Evolutionary conservation across 2,797 vertebrate species (phyloP), one percentile per base, ranked within the genome.

Genomic region (Chaetophractus vellerosus): DNA sequence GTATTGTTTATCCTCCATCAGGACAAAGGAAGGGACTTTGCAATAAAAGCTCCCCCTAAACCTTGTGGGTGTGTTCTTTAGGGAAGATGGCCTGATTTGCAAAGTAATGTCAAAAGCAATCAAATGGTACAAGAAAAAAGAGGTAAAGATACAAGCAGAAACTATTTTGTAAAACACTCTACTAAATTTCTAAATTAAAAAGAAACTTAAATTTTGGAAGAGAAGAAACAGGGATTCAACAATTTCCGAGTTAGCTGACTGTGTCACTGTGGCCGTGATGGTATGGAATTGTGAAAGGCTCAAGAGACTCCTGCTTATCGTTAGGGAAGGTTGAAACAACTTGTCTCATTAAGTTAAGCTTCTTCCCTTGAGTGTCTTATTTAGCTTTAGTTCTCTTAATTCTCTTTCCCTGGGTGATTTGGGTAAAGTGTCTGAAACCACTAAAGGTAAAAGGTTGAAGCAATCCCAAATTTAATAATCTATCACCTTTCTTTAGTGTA

Each of bases 371-470:
- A 94, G 96, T 97, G 91, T 84, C 92, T 97, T 97, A 90, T 96
- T 98, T 96, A 93, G 92, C 88, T 75, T 89, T 94, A 94, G 88
- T 97, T 97, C 94, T 96, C 88, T 91, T 96, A 86, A 96, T 96
- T 97, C 89, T 87, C 95, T 82, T 95, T 97, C 97, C 93, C 95
- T 93, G 59, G 80, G 80, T 92, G 96, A 94, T 96, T 91, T 80
- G 72, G 50, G 55, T 78, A 94, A 96, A 94, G 63, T 93, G 72
- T 97, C 80, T 97, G 80, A 96, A 97, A 96, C 95, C 96, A 90
- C 96, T 84, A 92, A 97, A 96, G 96, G 96, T 95, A 97, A 97
- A 97, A 98, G 96, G 96, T 96, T 97, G 97, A 97, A 88, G 86
- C 95, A 93, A 93, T 96, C 94, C 93, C 92, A 94, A 93, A 96